A percentile compares a stretch with the other conserved stretches of the same genome.
Conservation (phyloP, 2,113 vertebrate species). For the Sinocyclocheilus anshuiensis region DNA sequence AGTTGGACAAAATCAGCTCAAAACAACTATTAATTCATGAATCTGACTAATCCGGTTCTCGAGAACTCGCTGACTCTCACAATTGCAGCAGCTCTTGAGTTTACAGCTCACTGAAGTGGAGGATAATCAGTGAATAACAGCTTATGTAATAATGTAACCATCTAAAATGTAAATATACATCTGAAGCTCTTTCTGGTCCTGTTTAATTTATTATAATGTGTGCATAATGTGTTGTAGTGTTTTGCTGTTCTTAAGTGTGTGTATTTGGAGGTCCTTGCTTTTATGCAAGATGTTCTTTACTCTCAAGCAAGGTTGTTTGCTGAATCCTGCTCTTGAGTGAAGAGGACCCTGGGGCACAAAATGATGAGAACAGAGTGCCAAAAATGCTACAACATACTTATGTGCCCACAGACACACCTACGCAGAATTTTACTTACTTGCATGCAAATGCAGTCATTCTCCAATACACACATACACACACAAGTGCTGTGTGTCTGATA, state of each 20-base stretch:
- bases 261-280: background rate
- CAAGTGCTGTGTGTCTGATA: background rate
- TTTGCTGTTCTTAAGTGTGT: background rate
- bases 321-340: background rate
- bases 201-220: conserved; percentile 23
- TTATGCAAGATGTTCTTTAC: background rate
- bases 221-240: background rate
- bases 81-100: background rate
- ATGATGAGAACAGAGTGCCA: background rate
- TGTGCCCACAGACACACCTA: conserved; percentile 19
- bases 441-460: background rate
- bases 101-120: background rate
- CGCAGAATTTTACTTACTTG: background rate
- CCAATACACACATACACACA: background rate
- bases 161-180: background rate
- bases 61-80: background rate
- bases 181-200: background rate
- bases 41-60: background rate
- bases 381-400: conserved; percentile 7
- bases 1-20: background rate
- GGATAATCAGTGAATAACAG: background rate
- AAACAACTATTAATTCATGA: background rate
- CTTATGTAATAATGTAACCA: background rate
- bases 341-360: background rate
- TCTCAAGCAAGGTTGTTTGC: background rate